Conservation (phyloP, 2,797 vertebrate species). For the Danio tinwini region DNA sequence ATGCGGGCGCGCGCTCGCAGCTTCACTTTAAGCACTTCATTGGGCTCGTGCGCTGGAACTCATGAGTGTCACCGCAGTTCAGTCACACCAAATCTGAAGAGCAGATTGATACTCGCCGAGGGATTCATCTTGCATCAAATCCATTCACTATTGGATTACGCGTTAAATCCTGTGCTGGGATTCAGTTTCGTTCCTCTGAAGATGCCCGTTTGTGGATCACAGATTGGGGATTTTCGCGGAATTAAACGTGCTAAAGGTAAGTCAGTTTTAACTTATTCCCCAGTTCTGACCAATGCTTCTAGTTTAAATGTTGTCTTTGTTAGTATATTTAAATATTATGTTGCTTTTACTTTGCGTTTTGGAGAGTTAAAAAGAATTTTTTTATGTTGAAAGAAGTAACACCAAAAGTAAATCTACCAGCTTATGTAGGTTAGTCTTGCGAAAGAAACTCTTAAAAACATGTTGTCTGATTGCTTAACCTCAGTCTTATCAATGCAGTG, state of each 20-base stretch:
- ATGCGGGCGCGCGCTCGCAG: slow-evolving; percentile 9
- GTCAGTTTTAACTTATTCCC: background rate
- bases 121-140: slow-evolving; percentile 11
- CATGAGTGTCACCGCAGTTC: background rate
- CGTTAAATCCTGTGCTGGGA: slow-evolving; percentile 14
- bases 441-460: slow-evolving; percentile 38
- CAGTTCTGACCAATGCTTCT: background rate
- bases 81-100: background rate
- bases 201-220: slow-evolving; percentile 49
- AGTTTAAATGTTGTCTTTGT: background rate
- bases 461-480: slow-evolving; percentile 36
- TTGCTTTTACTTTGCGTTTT: background rate
- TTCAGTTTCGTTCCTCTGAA: slow-evolving; percentile 36
- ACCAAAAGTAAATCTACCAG: background rate
- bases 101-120: background rate
- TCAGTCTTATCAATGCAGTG: slow-evolving; percentile 17
- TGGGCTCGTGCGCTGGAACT: background rate
- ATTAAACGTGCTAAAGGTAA: slow-evolving; percentile 50
- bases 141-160: slow-evolving; percentile 46
- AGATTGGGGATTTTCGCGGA: slow-evolving; percentile 43
- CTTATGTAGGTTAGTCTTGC: slow-evolving; percentile 30
- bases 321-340: background rate
- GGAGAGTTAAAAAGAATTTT: background rate
- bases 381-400: background rate
- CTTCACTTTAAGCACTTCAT: slow-evolving; percentile 43